Conservation (phyloP, 1,140 invertebrate species). For the Calephelis virginiensis region DNA sequence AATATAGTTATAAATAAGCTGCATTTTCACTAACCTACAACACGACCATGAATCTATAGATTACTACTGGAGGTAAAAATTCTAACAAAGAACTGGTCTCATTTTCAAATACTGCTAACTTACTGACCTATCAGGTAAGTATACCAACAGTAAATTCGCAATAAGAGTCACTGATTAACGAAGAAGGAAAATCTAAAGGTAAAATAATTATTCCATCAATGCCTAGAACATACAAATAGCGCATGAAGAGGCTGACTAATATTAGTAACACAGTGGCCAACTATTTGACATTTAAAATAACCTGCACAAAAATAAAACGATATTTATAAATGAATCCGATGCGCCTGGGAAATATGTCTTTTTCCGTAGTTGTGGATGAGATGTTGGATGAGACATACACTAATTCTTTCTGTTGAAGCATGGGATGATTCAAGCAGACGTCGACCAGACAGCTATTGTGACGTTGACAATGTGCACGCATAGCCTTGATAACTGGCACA, state of each 20-base stretch:
- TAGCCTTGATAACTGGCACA: slow-evolving; percentile 8
- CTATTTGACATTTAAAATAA: slow-evolving; percentile 18
- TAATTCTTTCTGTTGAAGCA: neutral
- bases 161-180: too few relatives aligned
- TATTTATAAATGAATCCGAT: slow-evolving; percentile 15
- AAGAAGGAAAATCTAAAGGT: too few relatives aligned
- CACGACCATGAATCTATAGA: too few relatives aligned
- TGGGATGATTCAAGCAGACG: slow-evolving; percentile 2
- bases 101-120: too few relatives aligned
- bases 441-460: slow-evolving; percentile 6
- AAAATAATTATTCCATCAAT: too few relatives aligned
- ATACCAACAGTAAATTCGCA: too few relatives aligned
- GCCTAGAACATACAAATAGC: neutral
- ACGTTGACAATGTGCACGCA: slow-evolving; percentile 8
- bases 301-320: slow-evolving; percentile 12
- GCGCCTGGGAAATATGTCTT: neutral
- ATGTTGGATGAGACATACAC: neutral
- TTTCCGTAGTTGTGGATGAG: neutral
- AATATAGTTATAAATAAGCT: too few relatives aligned
- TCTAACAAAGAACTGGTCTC: too few relatives aligned
- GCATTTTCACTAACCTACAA: too few relatives aligned
- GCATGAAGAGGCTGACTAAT: slow-evolving; percentile 12
- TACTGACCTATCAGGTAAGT: too few relatives aligned
- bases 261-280: slow-evolving; percentile 15
- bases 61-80: too few relatives aligned